Conservation (phyloP, 2,113 vertebrate species). For the Notarius quadriscutis region DNA sequence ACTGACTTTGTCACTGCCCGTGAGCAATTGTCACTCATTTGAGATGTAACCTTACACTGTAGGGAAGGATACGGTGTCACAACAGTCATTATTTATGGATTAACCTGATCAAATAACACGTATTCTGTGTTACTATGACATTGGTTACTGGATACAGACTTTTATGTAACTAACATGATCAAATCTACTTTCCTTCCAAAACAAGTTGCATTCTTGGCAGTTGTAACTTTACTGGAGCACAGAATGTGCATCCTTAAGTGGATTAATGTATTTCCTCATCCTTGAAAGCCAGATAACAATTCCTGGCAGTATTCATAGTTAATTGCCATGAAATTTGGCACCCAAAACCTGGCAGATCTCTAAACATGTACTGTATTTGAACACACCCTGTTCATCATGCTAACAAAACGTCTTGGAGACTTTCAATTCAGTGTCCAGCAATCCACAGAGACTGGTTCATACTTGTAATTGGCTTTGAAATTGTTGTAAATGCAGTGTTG, state of each 20-base stretch:
- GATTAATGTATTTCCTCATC: neutral
- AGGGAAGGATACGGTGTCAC: conserved; percentile 54
- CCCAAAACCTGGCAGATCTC: conserved; percentile 21
- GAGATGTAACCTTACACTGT: conserved; percentile 53
- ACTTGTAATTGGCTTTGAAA: conserved; percentile 28
- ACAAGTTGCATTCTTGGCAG: neutral
- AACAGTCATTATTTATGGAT: conserved; percentile 64
- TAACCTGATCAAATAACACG: conserved; percentile 49
- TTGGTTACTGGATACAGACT: neutral
- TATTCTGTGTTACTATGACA: neutral
- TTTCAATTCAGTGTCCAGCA: neutral
- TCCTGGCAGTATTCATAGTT: conserved; percentile 21
- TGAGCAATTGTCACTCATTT: conserved; percentile 20
- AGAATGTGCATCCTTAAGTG: neutral
- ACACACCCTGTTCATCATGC: conserved; percentile 21
- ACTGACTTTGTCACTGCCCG: neutral
- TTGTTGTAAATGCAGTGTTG: neutral
- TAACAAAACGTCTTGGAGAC: neutral
- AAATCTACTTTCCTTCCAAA: neutral
- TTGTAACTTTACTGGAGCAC: neutral
- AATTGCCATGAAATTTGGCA: conserved; percentile 41
- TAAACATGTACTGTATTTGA: neutral
- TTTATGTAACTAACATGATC: neutral
- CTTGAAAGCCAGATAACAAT: neutral
- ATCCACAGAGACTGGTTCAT: neutral